Evolutionary conservation across 2,888 invertebrate genomes (phyloP), one percentile per base, ranked within the genome.

Genomic region (Habrosyne pyritoides): DNA sequence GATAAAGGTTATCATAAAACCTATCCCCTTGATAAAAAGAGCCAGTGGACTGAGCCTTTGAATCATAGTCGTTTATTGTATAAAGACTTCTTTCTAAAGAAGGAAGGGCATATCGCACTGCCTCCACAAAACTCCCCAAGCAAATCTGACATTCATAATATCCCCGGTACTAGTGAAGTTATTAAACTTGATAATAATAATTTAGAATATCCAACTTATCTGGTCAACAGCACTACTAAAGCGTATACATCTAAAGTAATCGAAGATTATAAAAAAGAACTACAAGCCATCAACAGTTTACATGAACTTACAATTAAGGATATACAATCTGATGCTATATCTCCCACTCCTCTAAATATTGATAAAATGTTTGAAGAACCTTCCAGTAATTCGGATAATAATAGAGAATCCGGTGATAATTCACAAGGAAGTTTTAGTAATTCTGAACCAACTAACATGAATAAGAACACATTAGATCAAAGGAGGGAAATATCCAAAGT

Each of bases 171-270:
- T 10, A 83, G 67, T 61, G 84, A 86, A 62, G 57, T 50, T 10
- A 58, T 30, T 30, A 62, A 79, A 22, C 71, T 69, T 53, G 79
- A 79, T 26, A 73, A 72, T 47, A 69, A 75, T 12, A 80, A 80
- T 63, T 64, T 77, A 52, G 85, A 89, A 55, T 93, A 93, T 67
- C 93, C 93, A 12, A 69, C 85, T 2, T 93, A 93, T 70, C 80
- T 93, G 60, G 77, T 81, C 2, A 89, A 92, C 59, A 93, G 90
- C 64, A 83, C 82, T 33, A 89, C 88, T 24, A 93, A 92, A 81
- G 88, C 90, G 0, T 93, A 93, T 56, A 93, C 93, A 5, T 92
- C 93, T 18, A 90, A 91, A 76, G 93, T 93, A 3, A 93, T 93
- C 55, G 92, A 93, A 77, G 93, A 93, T 75, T 93, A 93, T 60